Evolutionary conservation across 2,113 vertebrate genomes (phyloP).

Genomic region (Lagopus muta): DNA sequence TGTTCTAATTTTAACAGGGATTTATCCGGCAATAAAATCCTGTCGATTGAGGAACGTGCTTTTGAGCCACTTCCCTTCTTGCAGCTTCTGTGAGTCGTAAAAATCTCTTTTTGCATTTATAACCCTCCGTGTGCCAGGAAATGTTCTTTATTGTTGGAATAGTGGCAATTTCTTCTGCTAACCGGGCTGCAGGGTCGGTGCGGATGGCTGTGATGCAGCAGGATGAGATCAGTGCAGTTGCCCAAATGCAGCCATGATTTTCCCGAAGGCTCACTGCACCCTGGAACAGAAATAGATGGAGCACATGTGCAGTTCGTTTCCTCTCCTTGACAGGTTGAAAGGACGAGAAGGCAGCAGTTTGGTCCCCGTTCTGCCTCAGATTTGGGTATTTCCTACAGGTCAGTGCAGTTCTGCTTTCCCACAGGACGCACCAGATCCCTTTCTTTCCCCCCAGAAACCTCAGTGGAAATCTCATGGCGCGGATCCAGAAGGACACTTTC

Average conservation of each 20-base stretch:
- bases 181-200: not conserved
- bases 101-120: not conserved
- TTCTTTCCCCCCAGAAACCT: conserved; percentile 57
- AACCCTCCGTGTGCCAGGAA: not conserved
- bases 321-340: not conserved
- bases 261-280: not conserved
- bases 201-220: not conserved
- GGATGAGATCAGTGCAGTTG: not conserved
- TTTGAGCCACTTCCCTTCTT: conserved; percentile 68
- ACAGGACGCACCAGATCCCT: not conserved
- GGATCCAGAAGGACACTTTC: conserved; percentile 49
- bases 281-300: not conserved
- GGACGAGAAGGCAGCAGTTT: not conserved
- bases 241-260: not conserved
- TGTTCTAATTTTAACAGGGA: conserved; percentile 60
- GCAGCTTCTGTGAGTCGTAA: conserved; percentile 58
- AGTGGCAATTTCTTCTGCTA: not conserved
- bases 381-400: not conserved
- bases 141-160: not conserved
- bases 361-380: not conserved
- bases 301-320: not conserved
- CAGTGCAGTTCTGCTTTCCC: not conserved
- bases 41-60: conserved; percentile 19
- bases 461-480: conserved; percentile 41
- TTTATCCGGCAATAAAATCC: conserved; percentile 67